Conservation (phyloP, 2,113 vertebrate genomes). For the Podarcis raffonei region DNA sequence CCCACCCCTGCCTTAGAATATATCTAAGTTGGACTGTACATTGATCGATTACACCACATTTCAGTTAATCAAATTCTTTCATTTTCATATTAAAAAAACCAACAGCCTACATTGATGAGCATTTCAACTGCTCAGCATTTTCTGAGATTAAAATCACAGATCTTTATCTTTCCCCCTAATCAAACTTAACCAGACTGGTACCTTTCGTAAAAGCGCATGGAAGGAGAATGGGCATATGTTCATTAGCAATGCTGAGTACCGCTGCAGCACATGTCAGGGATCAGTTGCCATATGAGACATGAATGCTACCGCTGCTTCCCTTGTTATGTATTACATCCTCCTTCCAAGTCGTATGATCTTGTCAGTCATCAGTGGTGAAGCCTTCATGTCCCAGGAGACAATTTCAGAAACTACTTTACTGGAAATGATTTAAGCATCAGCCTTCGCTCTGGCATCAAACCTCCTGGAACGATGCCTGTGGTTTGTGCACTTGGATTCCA, state of each 20-base stretch:
- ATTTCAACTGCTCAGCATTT: no score
- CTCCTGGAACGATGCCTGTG: not conserved
- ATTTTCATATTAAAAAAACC: no score
- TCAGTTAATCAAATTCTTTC: no score
- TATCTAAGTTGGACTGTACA: no score
- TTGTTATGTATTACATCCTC: not conserved
- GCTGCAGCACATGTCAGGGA: not conserved
- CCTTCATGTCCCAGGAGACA: not conserved
- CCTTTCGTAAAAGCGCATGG: not conserved
- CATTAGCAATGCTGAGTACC: not conserved
- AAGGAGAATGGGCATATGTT: not conserved
- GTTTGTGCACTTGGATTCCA: not conserved
- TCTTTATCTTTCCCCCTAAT: no score
- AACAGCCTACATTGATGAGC: no score
- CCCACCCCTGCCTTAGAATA: no score
- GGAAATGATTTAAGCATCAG: not conserved
- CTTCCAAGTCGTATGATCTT: not conserved
- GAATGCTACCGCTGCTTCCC: not conserved
- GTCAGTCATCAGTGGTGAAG: not conserved
- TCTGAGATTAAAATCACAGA: no score
- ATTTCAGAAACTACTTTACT: not conserved
- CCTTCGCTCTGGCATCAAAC: not conserved
- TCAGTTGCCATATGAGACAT: not conserved
- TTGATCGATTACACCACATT: no score
- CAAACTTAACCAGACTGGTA: not conserved